Evolutionary conservation across 2,888 invertebrate species (phyloP).

Genomic region (Drosophila anceps): DNA sequence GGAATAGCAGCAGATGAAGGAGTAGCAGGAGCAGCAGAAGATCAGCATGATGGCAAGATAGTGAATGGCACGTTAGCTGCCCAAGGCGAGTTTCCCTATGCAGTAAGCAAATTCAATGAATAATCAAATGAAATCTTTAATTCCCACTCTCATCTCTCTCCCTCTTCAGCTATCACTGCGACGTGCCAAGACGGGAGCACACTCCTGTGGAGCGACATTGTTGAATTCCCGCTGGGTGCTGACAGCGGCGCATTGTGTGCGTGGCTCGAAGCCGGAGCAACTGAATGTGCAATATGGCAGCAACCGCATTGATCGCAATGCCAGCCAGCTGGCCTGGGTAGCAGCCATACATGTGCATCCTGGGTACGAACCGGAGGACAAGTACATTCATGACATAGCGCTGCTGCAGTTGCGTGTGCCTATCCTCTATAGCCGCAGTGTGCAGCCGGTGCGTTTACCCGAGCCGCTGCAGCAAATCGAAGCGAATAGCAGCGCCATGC

Average conservation of each 20-base stretch:
- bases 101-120: constrained; percentile 61
- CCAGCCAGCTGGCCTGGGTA: constrained; percentile 69
- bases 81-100: constrained; percentile 79
- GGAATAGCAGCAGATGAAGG: not conserved
- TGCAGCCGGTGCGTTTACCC: constrained; percentile 77
- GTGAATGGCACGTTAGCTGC: constrained; percentile 81
- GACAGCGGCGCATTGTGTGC: constrained; percentile 84
- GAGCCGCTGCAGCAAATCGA: constrained; percentile 57
- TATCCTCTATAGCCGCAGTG: constrained; percentile 52
- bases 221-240: constrained; percentile 81
- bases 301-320: constrained; percentile 63
- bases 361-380: constrained; percentile 71
- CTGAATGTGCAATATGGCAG: constrained; percentile 82
- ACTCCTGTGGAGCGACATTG: constrained; percentile 82
- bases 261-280: constrained; percentile 47
- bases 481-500: constrained; percentile 62
- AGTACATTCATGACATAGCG: constrained; percentile 80
- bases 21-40: not conserved
- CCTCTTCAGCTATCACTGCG: constrained; percentile 73
- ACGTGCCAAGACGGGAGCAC: constrained; percentile 70
- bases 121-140: not conserved
- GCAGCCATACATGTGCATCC: constrained; percentile 76
- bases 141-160: not conserved
- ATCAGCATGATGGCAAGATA: constrained; percentile 66
- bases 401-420: constrained; percentile 71